These are phyloP conservation scores for Rhyacophila evoluta DNA, from an alignment of 2,888 invertebrate species.

Conservation along the genomic window DNA sequence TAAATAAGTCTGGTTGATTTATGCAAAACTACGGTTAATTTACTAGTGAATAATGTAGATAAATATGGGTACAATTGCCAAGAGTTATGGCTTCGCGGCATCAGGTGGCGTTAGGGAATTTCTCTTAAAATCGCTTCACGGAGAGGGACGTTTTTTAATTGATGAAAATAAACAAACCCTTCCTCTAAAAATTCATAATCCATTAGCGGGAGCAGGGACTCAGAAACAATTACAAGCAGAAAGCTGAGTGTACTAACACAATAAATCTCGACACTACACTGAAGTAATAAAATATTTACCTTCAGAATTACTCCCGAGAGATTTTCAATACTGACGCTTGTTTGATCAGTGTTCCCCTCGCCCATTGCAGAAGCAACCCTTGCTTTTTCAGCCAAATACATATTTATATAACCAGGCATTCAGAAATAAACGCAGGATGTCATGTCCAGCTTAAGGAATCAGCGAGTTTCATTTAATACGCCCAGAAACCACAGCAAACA, in stretches of 20 bases:
- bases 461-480: conserved; percentile 46
- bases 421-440: conserved; percentile 28
- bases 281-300: conserved; percentile 62
- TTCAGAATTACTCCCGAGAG: conserved; percentile 60
- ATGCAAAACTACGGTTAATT: no score
- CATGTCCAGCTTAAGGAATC: conserved; percentile 32
- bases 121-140: conserved; percentile 30
- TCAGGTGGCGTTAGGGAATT: conserved; percentile 38
- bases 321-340: conserved; percentile 55
- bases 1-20: no score
- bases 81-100: conserved; percentile 26
- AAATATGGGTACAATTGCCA: background rate
- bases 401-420: conserved; percentile 45
- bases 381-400: conserved; percentile 49
- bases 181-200: conserved; percentile 53
- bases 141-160: conserved; percentile 47
- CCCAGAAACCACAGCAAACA: conserved; percentile 28
- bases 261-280: conserved; percentile 54
- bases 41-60: background rate
- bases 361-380: conserved; percentile 44
- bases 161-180: conserved; percentile 48
- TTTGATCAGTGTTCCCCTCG: conserved; percentile 46
- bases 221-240: conserved; percentile 50
- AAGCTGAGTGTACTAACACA: conserved; percentile 52
- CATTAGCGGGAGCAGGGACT: conserved; percentile 49